These are phyloP conservation scores for Pitangus sulphuratus DNA, from an alignment of 2,797 vertebrate genomes.

Conservation along the genomic window DNA sequence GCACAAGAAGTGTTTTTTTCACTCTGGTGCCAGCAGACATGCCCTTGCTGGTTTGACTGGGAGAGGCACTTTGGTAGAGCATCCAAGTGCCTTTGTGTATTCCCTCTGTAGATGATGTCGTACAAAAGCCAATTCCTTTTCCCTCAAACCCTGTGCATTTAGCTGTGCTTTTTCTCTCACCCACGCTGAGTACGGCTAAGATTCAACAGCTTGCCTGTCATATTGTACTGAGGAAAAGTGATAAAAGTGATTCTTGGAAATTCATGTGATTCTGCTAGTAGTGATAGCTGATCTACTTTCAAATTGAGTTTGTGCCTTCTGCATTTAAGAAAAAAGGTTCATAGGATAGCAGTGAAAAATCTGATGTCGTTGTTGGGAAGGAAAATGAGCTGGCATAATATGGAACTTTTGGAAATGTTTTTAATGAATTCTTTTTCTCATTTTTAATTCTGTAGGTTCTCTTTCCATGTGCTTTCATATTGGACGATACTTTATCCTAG, in stretches of 20 bases:
- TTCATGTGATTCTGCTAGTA: conserved; percentile 36
- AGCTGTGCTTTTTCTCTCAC: conserved; percentile 40
- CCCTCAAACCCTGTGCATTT: conserved; percentile 17
- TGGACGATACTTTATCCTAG: not conserved
- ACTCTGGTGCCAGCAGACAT: conserved; percentile 22
- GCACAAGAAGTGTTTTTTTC: conserved; percentile 8
- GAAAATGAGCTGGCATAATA: not conserved
- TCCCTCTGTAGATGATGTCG: not conserved
- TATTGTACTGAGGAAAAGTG: conserved; percentile 30
- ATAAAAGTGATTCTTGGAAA: conserved; percentile 49
- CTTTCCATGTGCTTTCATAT: conserved; percentile 5
- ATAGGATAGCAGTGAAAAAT: not conserved
- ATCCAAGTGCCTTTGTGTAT: not conserved
- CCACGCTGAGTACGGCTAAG: not conserved
- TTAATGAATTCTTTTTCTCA: not conserved
- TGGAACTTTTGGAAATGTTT: not conserved
- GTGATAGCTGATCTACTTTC: conserved; percentile 24
- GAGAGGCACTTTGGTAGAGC: conserved; percentile 41
- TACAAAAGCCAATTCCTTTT: not conserved
- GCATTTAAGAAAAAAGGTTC: not conserved
- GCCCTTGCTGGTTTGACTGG: conserved; percentile 60
- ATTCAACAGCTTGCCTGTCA: conserved; percentile 43
- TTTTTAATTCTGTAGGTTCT: conserved; percentile 6
- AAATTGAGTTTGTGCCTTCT: not conserved
- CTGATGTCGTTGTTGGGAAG: not conserved